These are phyloP conservation scores for Origma solitaria DNA, from an alignment of 2,113 vertebrate species.

Conservation along the genomic window DNA sequence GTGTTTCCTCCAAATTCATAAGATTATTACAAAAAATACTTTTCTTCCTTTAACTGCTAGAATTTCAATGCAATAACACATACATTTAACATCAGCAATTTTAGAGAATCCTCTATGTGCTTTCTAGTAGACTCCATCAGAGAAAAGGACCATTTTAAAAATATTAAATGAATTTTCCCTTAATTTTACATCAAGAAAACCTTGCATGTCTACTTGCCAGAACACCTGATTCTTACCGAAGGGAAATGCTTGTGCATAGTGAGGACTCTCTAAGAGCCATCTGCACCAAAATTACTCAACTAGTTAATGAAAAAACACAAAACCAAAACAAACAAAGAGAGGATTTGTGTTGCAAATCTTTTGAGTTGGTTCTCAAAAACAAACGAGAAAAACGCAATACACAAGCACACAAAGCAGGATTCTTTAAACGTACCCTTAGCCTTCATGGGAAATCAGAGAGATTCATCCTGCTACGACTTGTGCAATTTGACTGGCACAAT, in stretches of 20 bases:
- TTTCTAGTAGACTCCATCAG: not conserved
- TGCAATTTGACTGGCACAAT: conserved; percentile 16
- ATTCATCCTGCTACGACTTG: not conserved
- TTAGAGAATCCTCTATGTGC: not conserved
- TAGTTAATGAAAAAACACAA: not conserved
- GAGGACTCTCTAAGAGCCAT: not conserved
- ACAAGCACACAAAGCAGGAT: not conserved
- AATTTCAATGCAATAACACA: not conserved
- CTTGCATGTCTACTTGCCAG: not conserved
- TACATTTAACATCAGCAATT: not conserved
- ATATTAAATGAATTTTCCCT: not conserved
- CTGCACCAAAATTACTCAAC: not conserved
- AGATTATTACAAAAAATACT: not conserved
- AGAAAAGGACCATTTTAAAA: not conserved
- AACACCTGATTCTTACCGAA: not conserved
- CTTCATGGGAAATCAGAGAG: not conserved
- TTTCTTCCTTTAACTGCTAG: not conserved
- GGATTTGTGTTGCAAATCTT: not conserved
- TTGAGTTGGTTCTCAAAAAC: not conserved
- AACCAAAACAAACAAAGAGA: not conserved
- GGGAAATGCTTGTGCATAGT: not conserved
- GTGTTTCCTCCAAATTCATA: not conserved
- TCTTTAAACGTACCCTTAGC: not conserved
- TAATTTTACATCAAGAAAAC: not conserved
- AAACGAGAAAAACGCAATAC: not conserved